Conservation (phyloP, 2,113 vertebrate genomes). For the Perca schrenkii region DNA sequence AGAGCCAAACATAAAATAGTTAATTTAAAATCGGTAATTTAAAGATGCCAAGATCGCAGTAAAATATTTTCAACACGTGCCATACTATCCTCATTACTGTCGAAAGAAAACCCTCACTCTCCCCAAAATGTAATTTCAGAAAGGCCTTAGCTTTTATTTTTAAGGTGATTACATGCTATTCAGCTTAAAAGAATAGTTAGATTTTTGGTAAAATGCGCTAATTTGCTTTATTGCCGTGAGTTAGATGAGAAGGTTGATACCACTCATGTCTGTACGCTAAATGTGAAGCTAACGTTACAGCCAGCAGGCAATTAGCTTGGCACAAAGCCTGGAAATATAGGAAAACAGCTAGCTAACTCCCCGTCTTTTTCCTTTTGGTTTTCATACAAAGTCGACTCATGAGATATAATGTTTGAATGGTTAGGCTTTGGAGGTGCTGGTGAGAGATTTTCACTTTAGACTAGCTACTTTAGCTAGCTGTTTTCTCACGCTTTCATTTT, state of each 20-base stretch:
- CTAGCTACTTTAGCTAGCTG: background rate
- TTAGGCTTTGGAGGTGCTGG: background rate
- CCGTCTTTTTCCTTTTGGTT: background rate
- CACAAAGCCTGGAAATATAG: too few species aligned
- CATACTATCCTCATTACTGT: background rate
- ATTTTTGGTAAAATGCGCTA: background rate
- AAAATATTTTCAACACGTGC: constrained; percentile 17
- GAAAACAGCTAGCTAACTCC: background rate
- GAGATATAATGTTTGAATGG: background rate
- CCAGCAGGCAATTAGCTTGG: background rate
- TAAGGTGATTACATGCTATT: background rate
- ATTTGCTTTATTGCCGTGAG: background rate
- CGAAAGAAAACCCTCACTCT: background rate
- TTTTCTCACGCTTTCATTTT: background rate
- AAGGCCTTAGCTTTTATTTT: background rate
- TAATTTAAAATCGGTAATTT: background rate
- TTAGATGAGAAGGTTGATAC: background rate
- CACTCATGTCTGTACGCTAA: too few species aligned
- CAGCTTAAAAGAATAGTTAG: background rate
- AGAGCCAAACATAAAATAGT: background rate
- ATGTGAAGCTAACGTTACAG: background rate
- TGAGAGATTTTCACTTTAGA: background rate
- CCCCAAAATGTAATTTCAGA: background rate
- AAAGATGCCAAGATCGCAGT: background rate
- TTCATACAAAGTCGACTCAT: background rate